Evolutionary conservation across 2,113 vertebrate genomes (phyloP).

Genomic region (Phainopepla nitens): DNA sequence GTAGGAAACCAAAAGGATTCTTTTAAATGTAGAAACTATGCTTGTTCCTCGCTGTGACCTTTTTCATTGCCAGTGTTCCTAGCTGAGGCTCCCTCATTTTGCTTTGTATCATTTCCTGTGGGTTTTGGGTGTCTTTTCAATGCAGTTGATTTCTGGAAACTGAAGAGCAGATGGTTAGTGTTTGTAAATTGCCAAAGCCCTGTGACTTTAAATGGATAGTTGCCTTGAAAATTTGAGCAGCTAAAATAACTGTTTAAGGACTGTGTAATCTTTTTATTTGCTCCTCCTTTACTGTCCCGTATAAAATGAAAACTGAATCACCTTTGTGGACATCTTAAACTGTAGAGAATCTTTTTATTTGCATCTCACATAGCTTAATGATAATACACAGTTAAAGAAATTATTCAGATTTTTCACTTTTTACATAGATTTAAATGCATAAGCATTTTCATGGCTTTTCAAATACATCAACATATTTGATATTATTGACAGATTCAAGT

Average conservation of each 20-base stretch:
- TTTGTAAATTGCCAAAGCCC: constrained; percentile 47
- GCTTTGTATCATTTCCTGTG: not conserved
- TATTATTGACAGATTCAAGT: not conserved
- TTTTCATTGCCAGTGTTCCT: not conserved
- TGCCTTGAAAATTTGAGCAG: constrained; percentile 6
- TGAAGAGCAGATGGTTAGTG: constrained; percentile 32
- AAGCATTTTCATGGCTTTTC: not conserved
- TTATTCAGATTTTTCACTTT: not conserved
- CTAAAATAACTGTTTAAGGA: not conserved
- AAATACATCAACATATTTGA: not conserved
- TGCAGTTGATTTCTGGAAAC: not conserved
- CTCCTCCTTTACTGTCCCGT: not conserved
- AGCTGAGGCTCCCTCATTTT: not conserved
- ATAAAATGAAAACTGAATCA: not conserved
- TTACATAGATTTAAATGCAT: not conserved
- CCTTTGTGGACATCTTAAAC: not conserved
- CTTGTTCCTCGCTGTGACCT: not conserved
- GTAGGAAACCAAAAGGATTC: not conserved
- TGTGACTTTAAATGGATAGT: not conserved
- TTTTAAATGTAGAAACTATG: not conserved
- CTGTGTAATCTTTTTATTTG: not conserved
- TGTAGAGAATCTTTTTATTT: not conserved
- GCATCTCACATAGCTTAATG: not conserved
- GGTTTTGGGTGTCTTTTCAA: not conserved
- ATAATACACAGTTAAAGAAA: not conserved